These are phyloP conservation scores for Sternarchorhynchus goeldii DNA, from an alignment of 2,797 vertebrate genomes.

Conservation along the genomic window DNA sequence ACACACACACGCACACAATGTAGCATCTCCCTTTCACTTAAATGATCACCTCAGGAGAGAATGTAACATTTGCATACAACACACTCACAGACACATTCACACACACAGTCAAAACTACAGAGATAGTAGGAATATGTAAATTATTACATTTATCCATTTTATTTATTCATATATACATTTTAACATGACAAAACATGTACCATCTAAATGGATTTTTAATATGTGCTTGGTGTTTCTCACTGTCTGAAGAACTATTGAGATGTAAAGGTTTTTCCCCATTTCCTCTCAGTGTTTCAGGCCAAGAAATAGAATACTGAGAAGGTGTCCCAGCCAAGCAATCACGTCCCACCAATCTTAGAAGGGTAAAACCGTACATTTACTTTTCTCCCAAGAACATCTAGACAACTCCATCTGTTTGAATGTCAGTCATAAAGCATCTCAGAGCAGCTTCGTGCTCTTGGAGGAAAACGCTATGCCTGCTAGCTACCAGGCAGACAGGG, in stretches of 20 bases:
- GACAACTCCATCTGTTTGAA: not conserved
- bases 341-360: constrained; percentile 2
- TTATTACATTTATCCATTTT: not conserved
- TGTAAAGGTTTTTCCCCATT: not conserved
- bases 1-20: no score
- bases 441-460: not conserved
- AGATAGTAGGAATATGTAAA: not conserved
- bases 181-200: not conserved
- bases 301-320: not conserved
- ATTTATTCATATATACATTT: not conserved
- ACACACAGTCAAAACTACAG: not conserved
- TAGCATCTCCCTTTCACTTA: no score
- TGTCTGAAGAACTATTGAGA: no score
- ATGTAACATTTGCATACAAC: no score
- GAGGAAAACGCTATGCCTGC: not conserved
- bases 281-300: not conserved
- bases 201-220: not conserved
- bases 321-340: not conserved
- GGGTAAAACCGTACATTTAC: not conserved
- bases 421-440: not conserved
- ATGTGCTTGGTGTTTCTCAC: not conserved
- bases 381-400: not conserved
- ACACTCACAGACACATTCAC: no score
- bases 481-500: not conserved
- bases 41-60: no score